Evolutionary conservation across 53 echinoderm and acorn worm genomes (phyloP), one percentile per base, ranked within the genome.

Genomic region (Hippasteria phrygiana): DNA sequence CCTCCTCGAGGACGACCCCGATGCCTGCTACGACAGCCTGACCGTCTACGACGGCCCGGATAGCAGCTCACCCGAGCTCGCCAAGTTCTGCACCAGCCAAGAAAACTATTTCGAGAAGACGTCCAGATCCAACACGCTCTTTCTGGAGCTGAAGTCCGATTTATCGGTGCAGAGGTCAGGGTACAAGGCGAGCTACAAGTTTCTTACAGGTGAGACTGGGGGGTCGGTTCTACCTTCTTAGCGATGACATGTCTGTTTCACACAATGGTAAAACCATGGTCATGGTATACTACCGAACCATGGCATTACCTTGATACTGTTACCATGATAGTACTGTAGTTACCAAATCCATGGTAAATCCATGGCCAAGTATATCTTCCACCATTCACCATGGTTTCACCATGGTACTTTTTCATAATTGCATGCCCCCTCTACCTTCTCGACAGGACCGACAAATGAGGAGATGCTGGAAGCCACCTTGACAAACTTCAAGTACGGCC

Each of bases 21-120:
- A 85, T 29, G 14, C 6, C 14, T 85, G 85, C 50, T 85, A 35
- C 85, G 99, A 99, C 71, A 94, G 88, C 27, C 82, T 96, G 33
- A 74, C 78, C 0, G 90, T 99, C 66, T 99, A 94, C 81, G 89
- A 99, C 62, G 97, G 97, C 11, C 71, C 77, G 4, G 66, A 87
- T 51, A 59, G 33, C 55, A 64, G 4, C n/a, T 20, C 77, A 0
- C 45, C 77, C 0, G 43, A 27, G 36, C 31, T 88, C 41, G 50
- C n/a, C 48, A 46, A 64, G 63, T 78, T 17, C 88, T 88, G 88
- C 66, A 20, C 33, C 2, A 35, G 18, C 31, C 46, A 88, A 2
- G 16, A 11, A 2, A 33, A 20, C 63, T 47, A 37, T 65, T 78
- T 38, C 48, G 35, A 70, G 24, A 36, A 31, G 70, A 50, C 38